A percentile compares a stretch with the other conserved stretches of the same genome.
phyloP scores from a whole-genome alignment of 2,888 invertebrate genomes.

The Apantesis nais region DNA sequence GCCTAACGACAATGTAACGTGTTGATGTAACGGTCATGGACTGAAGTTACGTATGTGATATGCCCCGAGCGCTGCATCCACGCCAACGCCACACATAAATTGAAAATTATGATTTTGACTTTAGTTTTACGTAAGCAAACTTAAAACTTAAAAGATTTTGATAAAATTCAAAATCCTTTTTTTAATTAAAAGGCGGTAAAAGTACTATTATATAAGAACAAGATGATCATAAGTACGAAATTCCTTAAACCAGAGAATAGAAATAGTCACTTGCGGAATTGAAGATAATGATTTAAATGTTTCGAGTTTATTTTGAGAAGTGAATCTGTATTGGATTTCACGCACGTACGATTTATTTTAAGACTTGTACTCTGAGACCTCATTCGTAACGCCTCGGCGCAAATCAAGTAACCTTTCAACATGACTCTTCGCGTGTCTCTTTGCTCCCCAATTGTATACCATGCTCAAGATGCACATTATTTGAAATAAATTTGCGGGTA shows the following conservation, averaged over 20 bases:
- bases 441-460: not conserved
- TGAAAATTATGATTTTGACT: not conserved
- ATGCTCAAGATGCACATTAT: not conserved
- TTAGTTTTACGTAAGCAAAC: not conserved
- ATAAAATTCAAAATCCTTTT: too few species aligned
- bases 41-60: conserved; percentile 12
- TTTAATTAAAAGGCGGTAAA: too few species aligned
- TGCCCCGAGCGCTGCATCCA: not conserved
- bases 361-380: conserved; percentile 1
- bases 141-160: not conserved
- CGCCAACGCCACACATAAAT: conserved; percentile 7
- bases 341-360: conserved; percentile 9
- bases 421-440: not conserved
- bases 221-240: too few species aligned
- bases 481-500: not conserved
- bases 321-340: conserved; percentile 3
- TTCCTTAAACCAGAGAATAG: not conserved
- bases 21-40: conserved; percentile 34
- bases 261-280: not conserved
- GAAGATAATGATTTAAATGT: conserved; percentile 6
- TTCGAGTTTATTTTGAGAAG: conserved; percentile 9
- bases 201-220: too few species aligned
- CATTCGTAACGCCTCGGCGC: not conserved
- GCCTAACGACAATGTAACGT: conserved; percentile 37
- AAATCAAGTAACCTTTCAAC: not conserved